Percentiles rank a stretch among this genome's conserved stretches.
These are phyloP conservation scores for Zenarchopterus dispar DNA, from an alignment of 2,797 vertebrate genomes.

Conservation along the genomic window DNA sequence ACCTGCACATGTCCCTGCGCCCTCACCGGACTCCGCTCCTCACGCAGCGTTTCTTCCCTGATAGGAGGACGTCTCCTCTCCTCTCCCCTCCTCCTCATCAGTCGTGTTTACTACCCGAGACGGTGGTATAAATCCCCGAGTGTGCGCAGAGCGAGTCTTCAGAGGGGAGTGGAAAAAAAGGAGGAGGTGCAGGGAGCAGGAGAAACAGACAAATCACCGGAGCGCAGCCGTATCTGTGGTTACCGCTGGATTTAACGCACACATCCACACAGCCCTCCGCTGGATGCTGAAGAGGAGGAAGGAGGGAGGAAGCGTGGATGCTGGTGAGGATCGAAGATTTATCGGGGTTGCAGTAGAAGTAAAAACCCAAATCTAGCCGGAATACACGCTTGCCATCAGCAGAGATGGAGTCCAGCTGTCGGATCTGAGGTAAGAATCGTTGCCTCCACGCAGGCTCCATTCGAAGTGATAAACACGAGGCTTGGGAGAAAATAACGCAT, in stretches of 20 bases:
- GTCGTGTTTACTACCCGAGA: constrained; percentile 73
- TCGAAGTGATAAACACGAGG: neutral
- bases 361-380: constrained; percentile 25
- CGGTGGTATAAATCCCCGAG: constrained; percentile 67
- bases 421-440: constrained; percentile 60
- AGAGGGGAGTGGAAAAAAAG: constrained; percentile 49
- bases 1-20: constrained; percentile 65
- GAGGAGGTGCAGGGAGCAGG: constrained; percentile 22
- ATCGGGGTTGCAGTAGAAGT: constrained; percentile 6
- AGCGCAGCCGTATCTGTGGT: constrained; percentile 32
- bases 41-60: constrained; percentile 52
- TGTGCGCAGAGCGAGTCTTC: constrained; percentile 63
- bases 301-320: constrained; percentile 20
- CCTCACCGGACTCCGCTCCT: constrained; percentile 48
- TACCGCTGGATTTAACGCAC: constrained; percentile 33
- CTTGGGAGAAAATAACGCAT: neutral
- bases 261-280: constrained; percentile 1
- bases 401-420: constrained; percentile 60
- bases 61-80: constrained; percentile 60
- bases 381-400: constrained; percentile 30
- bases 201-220: constrained; percentile 32
- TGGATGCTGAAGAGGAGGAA: constrained; percentile 39
- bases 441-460: neutral
- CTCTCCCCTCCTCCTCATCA: constrained; percentile 13
- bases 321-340: constrained; percentile 26